These are phyloP conservation scores for Myzus persicae DNA, from an alignment of 1,140 invertebrate genomes.

Conservation along the genomic window DNA sequence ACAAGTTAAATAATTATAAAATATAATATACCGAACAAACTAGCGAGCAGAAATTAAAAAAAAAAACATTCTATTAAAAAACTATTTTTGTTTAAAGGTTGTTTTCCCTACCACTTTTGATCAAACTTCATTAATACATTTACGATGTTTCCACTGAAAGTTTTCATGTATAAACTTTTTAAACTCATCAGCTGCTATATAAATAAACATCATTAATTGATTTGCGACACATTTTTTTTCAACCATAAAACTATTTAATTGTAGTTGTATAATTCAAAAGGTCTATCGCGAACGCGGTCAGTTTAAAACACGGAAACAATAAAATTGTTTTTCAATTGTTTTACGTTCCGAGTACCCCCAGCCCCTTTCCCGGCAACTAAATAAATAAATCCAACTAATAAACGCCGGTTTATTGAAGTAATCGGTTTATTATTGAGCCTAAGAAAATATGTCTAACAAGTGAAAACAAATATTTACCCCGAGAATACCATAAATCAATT, in stretches of 20 bases:
- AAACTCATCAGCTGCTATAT: neutral
- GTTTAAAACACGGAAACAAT: neutral
- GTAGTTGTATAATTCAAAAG: neutral
- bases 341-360: neutral
- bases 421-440: neutral
- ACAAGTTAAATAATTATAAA: neutral
- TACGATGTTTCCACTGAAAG: neutral
- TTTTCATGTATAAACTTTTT: neutral
- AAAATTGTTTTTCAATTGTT: slow-evolving; percentile 21
- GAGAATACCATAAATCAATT: neutral
- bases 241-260: neutral
- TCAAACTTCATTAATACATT: neutral
- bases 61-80: neutral
- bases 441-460: neutral
- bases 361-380: neutral
- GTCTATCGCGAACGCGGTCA: neutral
- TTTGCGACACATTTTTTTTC: neutral
- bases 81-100: neutral
- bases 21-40: neutral
- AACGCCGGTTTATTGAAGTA: neutral
- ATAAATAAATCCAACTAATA: neutral
- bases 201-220: slow-evolving; percentile 13
- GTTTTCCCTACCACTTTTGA: neutral
- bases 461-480: neutral
- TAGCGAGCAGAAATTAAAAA: neutral